Evolutionary conservation across 2,888 invertebrate species (phyloP).

Genomic region (Metellina segmentata): DNA sequence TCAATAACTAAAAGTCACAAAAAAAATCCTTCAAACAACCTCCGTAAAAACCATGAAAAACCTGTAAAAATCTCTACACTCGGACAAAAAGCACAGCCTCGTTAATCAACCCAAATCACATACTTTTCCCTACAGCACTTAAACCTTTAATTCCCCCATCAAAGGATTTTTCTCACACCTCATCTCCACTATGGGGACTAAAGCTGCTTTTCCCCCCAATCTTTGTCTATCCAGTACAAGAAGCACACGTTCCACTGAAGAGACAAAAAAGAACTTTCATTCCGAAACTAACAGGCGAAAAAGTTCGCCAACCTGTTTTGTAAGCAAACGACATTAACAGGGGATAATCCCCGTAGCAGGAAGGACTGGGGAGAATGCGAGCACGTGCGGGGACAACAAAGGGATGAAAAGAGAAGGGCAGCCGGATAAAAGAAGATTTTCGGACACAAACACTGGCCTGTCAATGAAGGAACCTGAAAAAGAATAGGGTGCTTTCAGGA

Average conservation of each 20-base stretch:
- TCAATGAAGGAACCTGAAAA: slow-evolving; percentile 3
- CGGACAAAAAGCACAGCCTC: not conserved
- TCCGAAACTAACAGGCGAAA: slow-evolving; percentile 17
- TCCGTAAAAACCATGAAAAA: not conserved
- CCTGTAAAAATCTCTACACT: not conserved
- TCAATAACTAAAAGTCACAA: too few species aligned
- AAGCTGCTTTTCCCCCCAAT: not conserved
- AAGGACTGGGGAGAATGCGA: slow-evolving; percentile 19
- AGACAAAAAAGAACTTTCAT: slow-evolving; percentile 1
- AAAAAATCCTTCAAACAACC: too few species aligned
- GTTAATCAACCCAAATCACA: not conserved
- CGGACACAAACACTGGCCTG: not conserved
- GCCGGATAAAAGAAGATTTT: not conserved
- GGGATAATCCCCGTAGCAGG: slow-evolving; percentile 30
- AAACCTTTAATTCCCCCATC: slow-evolving; percentile 23
- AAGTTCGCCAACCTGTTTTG: slow-evolving; percentile 51
- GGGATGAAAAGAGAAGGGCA: slow-evolving; percentile 19
- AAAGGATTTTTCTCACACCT: slow-evolving; percentile 3
- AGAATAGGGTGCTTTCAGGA: not conserved
- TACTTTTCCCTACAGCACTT: not conserved
- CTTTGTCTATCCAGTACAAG: not conserved
- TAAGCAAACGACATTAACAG: slow-evolving; percentile 52
- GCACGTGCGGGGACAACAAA: slow-evolving; percentile 18
- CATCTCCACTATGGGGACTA: slow-evolving; percentile 17
- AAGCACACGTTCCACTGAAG: not conserved